phyloP scores from a whole-genome alignment of 2,113 vertebrate species.

The Apus apus region DNA sequence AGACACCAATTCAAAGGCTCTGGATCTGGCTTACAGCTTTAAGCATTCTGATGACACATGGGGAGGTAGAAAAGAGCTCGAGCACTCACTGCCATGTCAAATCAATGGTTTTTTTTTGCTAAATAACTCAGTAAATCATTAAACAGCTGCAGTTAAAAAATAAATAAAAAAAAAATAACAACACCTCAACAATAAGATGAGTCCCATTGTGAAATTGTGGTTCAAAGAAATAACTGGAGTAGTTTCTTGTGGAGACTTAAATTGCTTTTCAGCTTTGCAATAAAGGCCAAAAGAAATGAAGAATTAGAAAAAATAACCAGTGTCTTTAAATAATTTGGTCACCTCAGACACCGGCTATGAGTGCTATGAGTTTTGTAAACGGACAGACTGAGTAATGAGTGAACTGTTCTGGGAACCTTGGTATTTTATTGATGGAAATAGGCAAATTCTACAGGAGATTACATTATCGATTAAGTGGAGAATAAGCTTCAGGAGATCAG shows the following conservation, averaged over 20 bases:
- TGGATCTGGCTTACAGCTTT: background rate
- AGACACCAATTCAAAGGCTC: background rate
- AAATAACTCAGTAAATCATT: constrained; percentile 3
- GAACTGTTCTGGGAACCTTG: background rate
- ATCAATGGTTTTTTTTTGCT: background rate
- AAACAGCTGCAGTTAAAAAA: background rate
- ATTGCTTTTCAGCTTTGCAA: background rate
- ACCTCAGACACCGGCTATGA: background rate
- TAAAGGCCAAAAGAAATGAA: background rate
- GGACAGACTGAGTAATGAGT: background rate
- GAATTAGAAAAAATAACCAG: background rate
- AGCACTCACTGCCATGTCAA: background rate
- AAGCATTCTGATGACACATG: background rate
- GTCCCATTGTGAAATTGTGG: background rate
- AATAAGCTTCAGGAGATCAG: background rate
- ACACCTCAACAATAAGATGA: background rate
- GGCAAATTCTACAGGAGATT: background rate
- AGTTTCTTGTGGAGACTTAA: background rate
- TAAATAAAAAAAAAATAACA: background rate
- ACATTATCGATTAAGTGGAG: background rate
- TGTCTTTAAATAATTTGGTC: background rate
- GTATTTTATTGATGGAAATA: background rate
- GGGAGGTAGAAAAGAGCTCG: background rate
- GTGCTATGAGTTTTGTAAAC: background rate
- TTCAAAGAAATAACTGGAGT: constrained; percentile 15